Evolutionary conservation across 2,888 invertebrate species (phyloP).

Genomic region (Loripinus fragilis): DNA sequence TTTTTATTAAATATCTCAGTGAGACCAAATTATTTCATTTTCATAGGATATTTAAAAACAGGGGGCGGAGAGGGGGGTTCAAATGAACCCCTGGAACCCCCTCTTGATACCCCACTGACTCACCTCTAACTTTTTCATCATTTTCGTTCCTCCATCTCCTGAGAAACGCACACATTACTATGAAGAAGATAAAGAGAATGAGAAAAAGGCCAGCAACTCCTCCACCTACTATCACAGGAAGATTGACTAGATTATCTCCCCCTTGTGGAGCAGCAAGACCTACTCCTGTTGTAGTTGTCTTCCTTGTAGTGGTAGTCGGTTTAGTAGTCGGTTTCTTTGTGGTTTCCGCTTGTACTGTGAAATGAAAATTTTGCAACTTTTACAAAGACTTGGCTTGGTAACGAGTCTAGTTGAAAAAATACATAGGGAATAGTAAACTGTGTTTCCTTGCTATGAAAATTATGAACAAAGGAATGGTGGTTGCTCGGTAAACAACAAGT

Average conservation of each 20-base stretch:
- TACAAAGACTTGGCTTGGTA: too few relatives aligned
- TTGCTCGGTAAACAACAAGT: too few relatives aligned
- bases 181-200: slow-evolving; percentile 56
- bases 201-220: slow-evolving; percentile 61
- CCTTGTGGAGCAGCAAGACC: slow-evolving; percentile 18
- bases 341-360: slow-evolving; percentile 42
- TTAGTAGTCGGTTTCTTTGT: slow-evolving; percentile 37
- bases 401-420: too few relatives aligned
- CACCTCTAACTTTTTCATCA: slow-evolving; percentile 57
- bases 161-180: slow-evolving; percentile 55
- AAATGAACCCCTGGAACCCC: too few relatives aligned
- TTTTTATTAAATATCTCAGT: too few relatives aligned
- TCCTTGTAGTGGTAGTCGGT: slow-evolving; percentile 24
- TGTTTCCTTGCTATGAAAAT: too few relatives aligned
- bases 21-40: too few relatives aligned
- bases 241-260: slow-evolving; percentile 32
- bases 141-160: slow-evolving; percentile 25
- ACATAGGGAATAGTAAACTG: too few relatives aligned
- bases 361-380: too few relatives aligned
- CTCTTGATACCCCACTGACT: neutral
- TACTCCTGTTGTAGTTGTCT: slow-evolving; percentile 22
- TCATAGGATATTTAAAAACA: too few relatives aligned
- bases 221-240: slow-evolving; percentile 62
- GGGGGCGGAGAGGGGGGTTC: too few relatives aligned
- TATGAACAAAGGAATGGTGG: too few relatives aligned